A percentile compares a stretch with the other conserved stretches of the same genome.
Conservation (phyloP, 35 echinoderm and acorn worm species). For the Stichopus chloronotus region DNA sequence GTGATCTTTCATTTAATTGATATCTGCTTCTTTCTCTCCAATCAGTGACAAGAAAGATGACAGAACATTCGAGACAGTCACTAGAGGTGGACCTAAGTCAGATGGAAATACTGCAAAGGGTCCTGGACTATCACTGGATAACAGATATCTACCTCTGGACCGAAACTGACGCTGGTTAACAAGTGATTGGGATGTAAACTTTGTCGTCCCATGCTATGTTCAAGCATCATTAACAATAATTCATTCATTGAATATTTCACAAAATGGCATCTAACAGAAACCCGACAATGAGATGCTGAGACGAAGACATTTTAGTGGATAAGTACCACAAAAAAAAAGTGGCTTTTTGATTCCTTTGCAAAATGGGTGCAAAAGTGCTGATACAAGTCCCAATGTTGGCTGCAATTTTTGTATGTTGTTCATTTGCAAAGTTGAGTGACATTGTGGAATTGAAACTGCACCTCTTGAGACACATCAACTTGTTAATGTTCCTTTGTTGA, state of each 20-base stretch:
- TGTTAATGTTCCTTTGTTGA: background rate
- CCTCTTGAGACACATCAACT: background rate
- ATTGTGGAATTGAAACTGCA: background rate
- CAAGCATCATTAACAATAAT: background rate
- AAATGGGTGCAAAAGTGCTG: background rate
- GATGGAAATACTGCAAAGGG: conserved; percentile 17
- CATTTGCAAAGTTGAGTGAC: background rate
- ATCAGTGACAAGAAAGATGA: conserved; percentile 55
- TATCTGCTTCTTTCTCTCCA: background rate
- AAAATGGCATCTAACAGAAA: background rate
- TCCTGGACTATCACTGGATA: conserved; percentile 31
- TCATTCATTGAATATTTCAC: conserved; percentile 2
- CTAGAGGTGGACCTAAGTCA: conserved; percentile 52
- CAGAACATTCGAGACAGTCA: conserved; percentile 62
- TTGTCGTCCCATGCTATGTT: background rate
- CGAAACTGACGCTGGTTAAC: conserved; percentile 22
- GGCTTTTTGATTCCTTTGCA: background rate
- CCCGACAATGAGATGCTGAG: background rate
- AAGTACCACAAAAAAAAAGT: background rate
- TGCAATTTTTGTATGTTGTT: background rate
- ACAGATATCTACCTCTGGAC: conserved; percentile 54
- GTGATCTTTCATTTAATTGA: too few relatives aligned
- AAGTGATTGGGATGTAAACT: background rate
- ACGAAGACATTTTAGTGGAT: background rate
- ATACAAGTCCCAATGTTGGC: background rate